These are phyloP conservation scores for Ophion ventricosus DNA, from an alignment of 2,888 invertebrate species.

Conservation along the genomic window DNA sequence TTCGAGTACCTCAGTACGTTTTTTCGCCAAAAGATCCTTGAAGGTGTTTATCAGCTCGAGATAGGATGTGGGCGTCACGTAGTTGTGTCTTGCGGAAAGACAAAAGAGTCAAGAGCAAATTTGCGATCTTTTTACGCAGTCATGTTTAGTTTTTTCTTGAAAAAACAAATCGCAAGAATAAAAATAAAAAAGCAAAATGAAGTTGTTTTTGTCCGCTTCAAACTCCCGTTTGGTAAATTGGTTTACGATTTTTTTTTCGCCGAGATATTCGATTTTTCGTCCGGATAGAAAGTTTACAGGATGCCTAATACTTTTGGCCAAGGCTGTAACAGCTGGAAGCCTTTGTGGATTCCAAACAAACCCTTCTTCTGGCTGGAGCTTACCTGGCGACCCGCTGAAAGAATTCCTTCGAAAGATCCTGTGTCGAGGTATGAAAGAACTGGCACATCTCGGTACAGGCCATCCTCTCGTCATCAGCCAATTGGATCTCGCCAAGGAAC, in stretches of 20 bases:
- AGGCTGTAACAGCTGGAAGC: too few relatives aligned
- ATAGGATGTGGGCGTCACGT: slow-evolving; percentile 97
- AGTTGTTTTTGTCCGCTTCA: too few relatives aligned
- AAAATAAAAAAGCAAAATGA: too few relatives aligned
- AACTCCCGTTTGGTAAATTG: too few relatives aligned
- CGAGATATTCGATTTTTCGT: too few relatives aligned
- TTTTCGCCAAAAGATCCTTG: slow-evolving; percentile 90
- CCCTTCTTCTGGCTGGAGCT: neutral
- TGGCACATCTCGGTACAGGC: slow-evolving; percentile 96
- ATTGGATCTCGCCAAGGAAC: slow-evolving; percentile 90
- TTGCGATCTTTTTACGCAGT: too few relatives aligned
- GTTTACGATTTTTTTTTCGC: too few relatives aligned
- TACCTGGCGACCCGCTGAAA: slow-evolving; percentile 87
- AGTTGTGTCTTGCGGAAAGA: slow-evolving; percentile 85
- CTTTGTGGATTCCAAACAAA: neutral
- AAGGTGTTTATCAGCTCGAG: slow-evolving; percentile 96
- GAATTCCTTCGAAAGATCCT: slow-evolving; percentile 88
- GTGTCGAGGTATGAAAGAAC: slow-evolving; percentile 94
- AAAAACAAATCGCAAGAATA: too few relatives aligned
- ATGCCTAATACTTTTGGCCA: too few relatives aligned
- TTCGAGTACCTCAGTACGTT: slow-evolving; percentile 88
- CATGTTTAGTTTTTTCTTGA: too few relatives aligned
- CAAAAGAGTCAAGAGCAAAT: neutral
- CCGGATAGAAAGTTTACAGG: too few relatives aligned
- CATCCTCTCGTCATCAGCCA: slow-evolving; percentile 88